Evolutionary conservation across 2,888 invertebrate genomes (phyloP).

Genomic region (Neocrepidodera transversa): DNA sequence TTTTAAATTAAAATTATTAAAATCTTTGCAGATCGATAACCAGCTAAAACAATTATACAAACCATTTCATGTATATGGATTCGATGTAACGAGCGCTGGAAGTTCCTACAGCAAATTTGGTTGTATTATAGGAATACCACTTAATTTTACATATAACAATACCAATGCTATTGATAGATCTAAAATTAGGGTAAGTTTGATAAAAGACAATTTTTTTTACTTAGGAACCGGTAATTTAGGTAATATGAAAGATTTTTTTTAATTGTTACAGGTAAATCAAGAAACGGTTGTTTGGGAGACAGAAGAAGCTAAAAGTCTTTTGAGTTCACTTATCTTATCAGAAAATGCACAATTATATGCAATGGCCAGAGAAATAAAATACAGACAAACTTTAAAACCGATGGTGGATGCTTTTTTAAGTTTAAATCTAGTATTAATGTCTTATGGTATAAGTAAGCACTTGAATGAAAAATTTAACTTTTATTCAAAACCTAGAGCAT

Average conservation of each 20-base stretch:
- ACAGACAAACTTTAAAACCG: slow-evolving; percentile 67
- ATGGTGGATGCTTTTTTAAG: slow-evolving; percentile 66
- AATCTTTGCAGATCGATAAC: too few species aligned
- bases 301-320: slow-evolving; percentile 68
- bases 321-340: slow-evolving; percentile 74
- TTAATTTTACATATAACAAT: slow-evolving; percentile 70
- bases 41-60: slow-evolving; percentile 63
- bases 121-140: slow-evolving; percentile 75
- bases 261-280: slow-evolving; percentile 64
- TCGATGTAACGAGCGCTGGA: slow-evolving; percentile 77
- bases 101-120: slow-evolving; percentile 64
- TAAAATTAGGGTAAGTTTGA: too few species aligned
- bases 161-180: slow-evolving; percentile 65
- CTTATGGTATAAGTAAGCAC: slow-evolving; percentile 63
- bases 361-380: slow-evolving; percentile 76
- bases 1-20: background rate
- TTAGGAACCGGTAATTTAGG: too few species aligned
- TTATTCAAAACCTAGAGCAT: slow-evolving; percentile 62
- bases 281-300: slow-evolving; percentile 71
- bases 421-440: slow-evolving; percentile 60
- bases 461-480: slow-evolving; percentile 66
- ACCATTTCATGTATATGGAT: slow-evolving; percentile 77
- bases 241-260: slow-evolving; percentile 44
- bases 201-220: too few species aligned
- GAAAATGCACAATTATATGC: slow-evolving; percentile 83